phyloP scores from a whole-genome alignment of 2,888 invertebrate species.

The Drosophila mettleri region DNA sequence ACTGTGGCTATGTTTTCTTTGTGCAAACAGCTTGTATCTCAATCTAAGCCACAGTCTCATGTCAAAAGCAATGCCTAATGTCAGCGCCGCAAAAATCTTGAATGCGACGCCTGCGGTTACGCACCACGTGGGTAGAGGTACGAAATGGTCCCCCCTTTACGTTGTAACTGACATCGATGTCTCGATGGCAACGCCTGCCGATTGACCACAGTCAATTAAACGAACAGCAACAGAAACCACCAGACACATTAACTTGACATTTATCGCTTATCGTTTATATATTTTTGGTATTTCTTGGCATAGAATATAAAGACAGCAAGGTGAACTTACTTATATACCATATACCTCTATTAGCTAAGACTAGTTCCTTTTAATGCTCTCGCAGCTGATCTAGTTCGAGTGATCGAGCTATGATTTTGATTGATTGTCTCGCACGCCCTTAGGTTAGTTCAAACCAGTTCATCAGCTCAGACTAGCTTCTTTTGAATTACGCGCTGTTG shows the following conservation, averaged over 20 bases:
- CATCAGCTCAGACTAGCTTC: slow-evolving; percentile 13
- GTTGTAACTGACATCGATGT: slow-evolving; percentile 11
- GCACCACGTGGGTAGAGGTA: background rate
- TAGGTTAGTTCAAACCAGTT: background rate
- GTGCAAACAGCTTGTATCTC: slow-evolving; percentile 21
- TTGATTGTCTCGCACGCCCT: background rate
- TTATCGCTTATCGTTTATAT: slow-evolving; percentile 36
- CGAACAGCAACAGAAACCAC: slow-evolving; percentile 41
- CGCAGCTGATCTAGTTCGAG: background rate
- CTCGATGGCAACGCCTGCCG: slow-evolving; percentile 24
- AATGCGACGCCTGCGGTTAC: slow-evolving; percentile 54
- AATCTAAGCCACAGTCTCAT: slow-evolving; percentile 33
- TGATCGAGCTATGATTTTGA: background rate
- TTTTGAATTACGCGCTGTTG: background rate
- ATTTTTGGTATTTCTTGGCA: slow-evolving; percentile 31
- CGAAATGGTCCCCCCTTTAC: background rate
- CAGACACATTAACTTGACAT: slow-evolving; percentile 36
- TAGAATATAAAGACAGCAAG: background rate
- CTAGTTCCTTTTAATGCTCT: background rate
- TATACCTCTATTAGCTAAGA: background rate
- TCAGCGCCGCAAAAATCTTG: slow-evolving; percentile 53
- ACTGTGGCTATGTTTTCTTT: background rate
- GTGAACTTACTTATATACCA: background rate
- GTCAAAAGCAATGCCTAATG: slow-evolving; percentile 52
- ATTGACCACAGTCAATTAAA: slow-evolving; percentile 59